Percentiles rank a stretch among this genome's conserved stretches.
phyloP scores from a whole-genome alignment of 92 coral and sea anemone genomes.

The Actinernus sp. region DNA sequence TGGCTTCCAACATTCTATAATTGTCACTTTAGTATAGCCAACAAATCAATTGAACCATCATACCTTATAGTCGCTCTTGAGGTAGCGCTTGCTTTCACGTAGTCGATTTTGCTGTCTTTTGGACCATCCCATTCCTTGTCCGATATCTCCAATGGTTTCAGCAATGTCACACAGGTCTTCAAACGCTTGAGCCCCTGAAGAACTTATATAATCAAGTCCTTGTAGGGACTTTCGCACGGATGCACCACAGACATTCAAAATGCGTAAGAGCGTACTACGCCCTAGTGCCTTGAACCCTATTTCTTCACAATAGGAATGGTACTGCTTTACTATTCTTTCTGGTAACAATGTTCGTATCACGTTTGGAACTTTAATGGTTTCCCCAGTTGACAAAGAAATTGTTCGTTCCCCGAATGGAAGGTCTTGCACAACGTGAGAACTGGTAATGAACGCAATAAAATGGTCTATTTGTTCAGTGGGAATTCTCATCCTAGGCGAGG shows the following conservation, averaged over 20 bases:
- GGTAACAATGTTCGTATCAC: conserved; percentile 25
- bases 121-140: conserved; percentile 9
- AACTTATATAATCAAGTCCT: conserved; percentile 29
- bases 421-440: conserved; percentile 34
- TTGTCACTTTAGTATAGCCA: too few relatives aligned
- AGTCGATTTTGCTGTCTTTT: background rate
- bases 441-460: conserved; percentile 28
- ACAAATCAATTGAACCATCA: background rate
- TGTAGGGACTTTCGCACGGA: conserved; percentile 36
- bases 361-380: conserved; percentile 23
- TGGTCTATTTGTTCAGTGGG: conserved; percentile 12
- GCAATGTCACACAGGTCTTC: conserved; percentile 18
- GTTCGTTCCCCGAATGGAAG: conserved; percentile 24
- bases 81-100: conserved; percentile 17
- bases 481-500: conserved; percentile 6
- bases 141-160: background rate
- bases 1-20: too few relatives aligned
- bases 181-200: conserved; percentile 15
- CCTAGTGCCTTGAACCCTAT: conserved; percentile 13
- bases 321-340: conserved; percentile 22
- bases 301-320: conserved; percentile 17
- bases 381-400: conserved; percentile 23
- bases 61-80: conserved; percentile 27
- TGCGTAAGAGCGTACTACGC: conserved; percentile 20
- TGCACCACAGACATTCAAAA: conserved; percentile 22